Evolutionary conservation across 1,140 invertebrate genomes (phyloP).

Genomic region (Dreissena rostriformis): DNA sequence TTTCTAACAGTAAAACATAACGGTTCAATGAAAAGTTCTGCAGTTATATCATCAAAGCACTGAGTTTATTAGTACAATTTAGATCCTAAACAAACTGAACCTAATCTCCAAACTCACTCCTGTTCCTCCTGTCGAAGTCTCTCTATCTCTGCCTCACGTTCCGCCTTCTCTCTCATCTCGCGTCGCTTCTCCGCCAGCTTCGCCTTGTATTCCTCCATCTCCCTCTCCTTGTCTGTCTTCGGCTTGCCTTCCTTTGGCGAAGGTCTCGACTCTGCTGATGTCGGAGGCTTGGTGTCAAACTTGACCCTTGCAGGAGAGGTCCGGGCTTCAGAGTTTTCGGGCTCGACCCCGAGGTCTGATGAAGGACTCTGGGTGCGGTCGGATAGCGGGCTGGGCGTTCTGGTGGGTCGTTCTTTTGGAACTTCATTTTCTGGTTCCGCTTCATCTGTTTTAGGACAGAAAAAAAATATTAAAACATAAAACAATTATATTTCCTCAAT

Average conservation of each 20-base stretch:
- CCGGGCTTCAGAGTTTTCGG: background rate
- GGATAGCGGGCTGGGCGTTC: too few species aligned
- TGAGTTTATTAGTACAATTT: background rate
- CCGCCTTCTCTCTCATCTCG: constrained; percentile 77
- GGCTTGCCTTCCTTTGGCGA: constrained; percentile 30
- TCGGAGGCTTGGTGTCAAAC: constrained; percentile 24
- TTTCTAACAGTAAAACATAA: too few species aligned
- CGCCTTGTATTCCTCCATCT: constrained; percentile 77
- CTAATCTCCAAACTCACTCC: constrained; percentile 57
- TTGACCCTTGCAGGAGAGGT: constrained; percentile 4
- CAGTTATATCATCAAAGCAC: too few species aligned
- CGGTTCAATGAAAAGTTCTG: too few species aligned
- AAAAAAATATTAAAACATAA: too few species aligned
- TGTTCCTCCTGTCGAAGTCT: constrained; percentile 72
- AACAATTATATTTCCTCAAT: too few species aligned
- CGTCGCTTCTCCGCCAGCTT: constrained; percentile 78
- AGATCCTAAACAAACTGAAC: background rate
- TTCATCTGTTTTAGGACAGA: too few species aligned
- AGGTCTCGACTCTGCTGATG: constrained; percentile 34
- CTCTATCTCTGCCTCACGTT: constrained; percentile 77
- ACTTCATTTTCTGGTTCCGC: too few species aligned
- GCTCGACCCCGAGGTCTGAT: background rate
- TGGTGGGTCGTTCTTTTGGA: too few species aligned
- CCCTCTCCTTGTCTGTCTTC: constrained; percentile 64
- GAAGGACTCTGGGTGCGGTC: too few species aligned